Evolutionary conservation across 2,797 vertebrate genomes (phyloP), one percentile per base, ranked within the genome.

Genomic region (Enteromius afrohamiltoni): DNA sequence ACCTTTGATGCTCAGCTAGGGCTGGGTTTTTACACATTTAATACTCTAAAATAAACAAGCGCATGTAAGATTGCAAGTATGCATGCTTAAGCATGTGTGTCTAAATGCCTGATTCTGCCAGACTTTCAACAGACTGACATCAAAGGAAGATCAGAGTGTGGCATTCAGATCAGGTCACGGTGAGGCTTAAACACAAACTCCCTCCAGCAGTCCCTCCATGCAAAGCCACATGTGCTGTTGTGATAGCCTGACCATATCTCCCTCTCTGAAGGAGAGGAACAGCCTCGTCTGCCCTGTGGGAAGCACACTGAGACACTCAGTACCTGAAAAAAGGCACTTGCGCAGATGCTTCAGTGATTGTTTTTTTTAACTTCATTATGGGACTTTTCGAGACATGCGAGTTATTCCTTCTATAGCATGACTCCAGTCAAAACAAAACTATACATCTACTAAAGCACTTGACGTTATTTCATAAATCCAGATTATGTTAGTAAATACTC

Each of bases 121-220:
- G 73, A 76, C 82, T 77, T 58, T 77, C 37, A 62, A 77, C 82
- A 83, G 64, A 68, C 73, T 83, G 31, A 78, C 75, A 78, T 83
- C 82, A 83, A 83, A 83, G 82, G 37, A 23, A 83, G 82, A 77
- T 77, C 37, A 62, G 82, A 83, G 82, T 51, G 75, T 78, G 65
- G 67, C 82, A 78, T 83, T 83, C 51, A 83, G 82, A 77, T 83
- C 82, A 70, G 76, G 82, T 83, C 76, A 83, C 42, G 42, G 26
- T 77, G 82, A 70, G 65, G 53, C 40, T 83, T 83, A 77, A 83
- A 77, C 76, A 78, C 73, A 83, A 42, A 83, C 73, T 83, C 81
- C 81, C 81, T 69, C 34, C 49, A 83, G 81, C 81, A 45, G 65
- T 70, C 62, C 62, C 78, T 70, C 65, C 49, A 58, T 69, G 76